phyloP scores from a whole-genome alignment of 2,113 vertebrate genomes.

The Trematocara zebra region DNA sequence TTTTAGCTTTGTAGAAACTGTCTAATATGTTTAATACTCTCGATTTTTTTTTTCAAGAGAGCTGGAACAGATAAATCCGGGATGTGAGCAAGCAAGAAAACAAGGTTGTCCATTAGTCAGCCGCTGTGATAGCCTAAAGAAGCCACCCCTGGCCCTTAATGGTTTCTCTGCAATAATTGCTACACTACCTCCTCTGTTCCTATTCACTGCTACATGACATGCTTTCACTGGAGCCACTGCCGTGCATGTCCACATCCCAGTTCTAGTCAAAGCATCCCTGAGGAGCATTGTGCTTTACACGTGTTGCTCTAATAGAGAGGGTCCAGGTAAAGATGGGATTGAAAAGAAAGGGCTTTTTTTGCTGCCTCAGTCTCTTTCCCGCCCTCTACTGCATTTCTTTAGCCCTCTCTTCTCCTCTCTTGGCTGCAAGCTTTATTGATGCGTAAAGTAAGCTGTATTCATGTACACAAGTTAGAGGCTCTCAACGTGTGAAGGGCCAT shows the following conservation, averaged over 20 bases:
- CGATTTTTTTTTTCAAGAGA: conserved; percentile 1
- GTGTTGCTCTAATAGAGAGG: conserved; percentile 44
- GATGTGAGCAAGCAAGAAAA: conserved; percentile 69
- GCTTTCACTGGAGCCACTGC: conserved; percentile 42
- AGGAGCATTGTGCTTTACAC: conserved; percentile 34
- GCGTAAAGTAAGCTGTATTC: conserved; percentile 4
- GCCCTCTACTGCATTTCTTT: conserved; percentile 10
- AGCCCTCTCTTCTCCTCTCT: background rate
- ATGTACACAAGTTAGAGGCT: conserved; percentile 20
- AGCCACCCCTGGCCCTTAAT: conserved; percentile 83
- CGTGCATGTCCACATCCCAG: conserved; percentile 66
- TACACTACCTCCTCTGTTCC: conserved; percentile 80
- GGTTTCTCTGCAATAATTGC: conserved; percentile 95
- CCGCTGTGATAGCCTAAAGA: conserved; percentile 86
- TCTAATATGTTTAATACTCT: conserved; percentile 35
- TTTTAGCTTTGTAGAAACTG: conserved; percentile 52
- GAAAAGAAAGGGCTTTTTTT: conserved; percentile 30
- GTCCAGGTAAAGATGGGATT: conserved; percentile 27
- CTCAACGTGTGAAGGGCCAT: conserved; percentile 12
- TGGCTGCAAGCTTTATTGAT: conserved; percentile 15
- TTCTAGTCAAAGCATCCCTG: conserved; percentile 69
- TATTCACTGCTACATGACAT: conserved; percentile 85
- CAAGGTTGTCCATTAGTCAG: conserved; percentile 94
- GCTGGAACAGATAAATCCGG: conserved; percentile 53
- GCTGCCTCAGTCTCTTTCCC: conserved; percentile 18